Conservation (phyloP, 37 sponge, comb jelly and placozoan genomes). For the Tethya wilhelma region DNA sequence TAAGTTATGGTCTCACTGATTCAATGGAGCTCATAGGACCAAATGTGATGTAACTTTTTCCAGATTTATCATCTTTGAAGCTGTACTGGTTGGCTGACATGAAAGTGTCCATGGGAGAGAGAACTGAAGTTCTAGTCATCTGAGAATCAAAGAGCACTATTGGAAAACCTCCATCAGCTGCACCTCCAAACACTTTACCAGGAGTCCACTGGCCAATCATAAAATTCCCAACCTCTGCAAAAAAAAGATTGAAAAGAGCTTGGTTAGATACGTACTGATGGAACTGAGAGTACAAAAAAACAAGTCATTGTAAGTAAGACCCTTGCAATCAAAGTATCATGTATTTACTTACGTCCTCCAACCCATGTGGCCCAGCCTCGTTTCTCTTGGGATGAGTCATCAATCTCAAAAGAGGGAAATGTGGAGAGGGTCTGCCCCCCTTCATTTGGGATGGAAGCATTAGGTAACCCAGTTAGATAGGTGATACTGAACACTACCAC, state of each 20-base stretch:
- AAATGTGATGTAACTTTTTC: slow-evolving; percentile 17
- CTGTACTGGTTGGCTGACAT: slow-evolving; percentile 68
- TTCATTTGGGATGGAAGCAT: slow-evolving; percentile 14
- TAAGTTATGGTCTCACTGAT: slow-evolving; percentile 25
- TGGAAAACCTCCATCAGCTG: slow-evolving; percentile 72
- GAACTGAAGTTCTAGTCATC: slow-evolving; percentile 56
- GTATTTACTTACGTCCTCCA: too few relatives aligned
- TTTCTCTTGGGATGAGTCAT: slow-evolving; percentile 11
- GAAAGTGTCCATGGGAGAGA: slow-evolving; percentile 66
- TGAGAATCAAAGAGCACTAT: slow-evolving; percentile 60
- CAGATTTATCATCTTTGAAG: slow-evolving; percentile 28
- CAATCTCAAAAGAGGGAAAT: slow-evolving; percentile 57
- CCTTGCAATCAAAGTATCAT: too few relatives aligned
- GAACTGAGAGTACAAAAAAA: too few relatives aligned
- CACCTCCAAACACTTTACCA: slow-evolving; percentile 1
- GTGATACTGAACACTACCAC: slow-evolving; percentile 31
- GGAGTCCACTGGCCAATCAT: slow-evolving; percentile 22
- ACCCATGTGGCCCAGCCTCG: slow-evolving; percentile 64
- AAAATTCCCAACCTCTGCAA: slow-evolving; percentile 4
- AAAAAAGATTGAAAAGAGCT: too few relatives aligned
- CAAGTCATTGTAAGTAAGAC: too few relatives aligned
- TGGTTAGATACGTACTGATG: too few relatives aligned
- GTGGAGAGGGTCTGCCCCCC: slow-evolving; percentile 19
- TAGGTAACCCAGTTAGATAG: slow-evolving; percentile 19
- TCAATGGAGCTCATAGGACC: slow-evolving; percentile 50